Evolutionary conservation across 1,140 invertebrate genomes (phyloP), one percentile per base, ranked within the genome.

Genomic region (Lepidotrigona ventralis): DNA sequence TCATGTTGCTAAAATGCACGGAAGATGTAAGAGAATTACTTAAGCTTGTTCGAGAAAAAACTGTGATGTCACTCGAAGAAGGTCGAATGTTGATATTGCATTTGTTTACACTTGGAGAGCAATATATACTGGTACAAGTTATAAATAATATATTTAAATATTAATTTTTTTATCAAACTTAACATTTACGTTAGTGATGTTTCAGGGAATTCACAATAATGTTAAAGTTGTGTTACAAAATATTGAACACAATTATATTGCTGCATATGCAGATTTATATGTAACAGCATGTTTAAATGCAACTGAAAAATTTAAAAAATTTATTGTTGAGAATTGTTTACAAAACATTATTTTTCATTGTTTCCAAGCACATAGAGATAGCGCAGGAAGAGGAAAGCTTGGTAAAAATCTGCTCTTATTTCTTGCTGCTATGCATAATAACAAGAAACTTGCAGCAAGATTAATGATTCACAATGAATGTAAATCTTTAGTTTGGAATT

Each of bases 101-200:
- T 39, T 72, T 91, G 23, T 89, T 91, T 53, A 69, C 68, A 17
- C 68, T 88, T 70, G 87, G 83, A 11, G 83, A 90, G 39, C 14
- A 70, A 26, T 90, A 85, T 76, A 90, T 90, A 85, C 78, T 85
- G 86, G 90, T 91, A 85, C 69, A 64, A 76, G 33, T 66, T 84
- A 58, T 71, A 81, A 63, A 33, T 66, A 71, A 60, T 26, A 71
- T 46, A 75, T 64, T 66, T 1, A 51, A 53, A 23, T 79, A 53
- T 46, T 5, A 60, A 3, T 51, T 51, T 19, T 33, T 54, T 72
- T 46, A 46, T 54, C 5, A 70, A 21, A 58, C 1, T 39, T 29
- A 46, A 29, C 21, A 51, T 33, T 54, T 9, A 71, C 11, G n/a
- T 14, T 1, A 58, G 11, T 2, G n/a, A 21, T 69, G 0, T 86